Conservation (phyloP, 2,888 invertebrate species). For the Gymnosoma rotundatum region DNA sequence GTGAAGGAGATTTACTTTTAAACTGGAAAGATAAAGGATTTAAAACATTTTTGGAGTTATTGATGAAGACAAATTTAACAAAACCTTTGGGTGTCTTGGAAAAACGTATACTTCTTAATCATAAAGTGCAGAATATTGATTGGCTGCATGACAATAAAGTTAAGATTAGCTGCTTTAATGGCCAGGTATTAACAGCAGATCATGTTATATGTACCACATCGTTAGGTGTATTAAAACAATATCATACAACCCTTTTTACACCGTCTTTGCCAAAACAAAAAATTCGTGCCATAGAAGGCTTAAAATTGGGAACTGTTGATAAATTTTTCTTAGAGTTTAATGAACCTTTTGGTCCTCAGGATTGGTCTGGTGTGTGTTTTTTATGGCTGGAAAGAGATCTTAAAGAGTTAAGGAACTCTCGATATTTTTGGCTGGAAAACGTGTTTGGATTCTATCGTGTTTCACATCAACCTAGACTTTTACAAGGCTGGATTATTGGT, state of each 20-base stretch:
- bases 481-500: slow-evolving; percentile 85
- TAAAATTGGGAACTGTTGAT: slow-evolving; percentile 85
- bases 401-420: slow-evolving; percentile 77
- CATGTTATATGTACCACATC: slow-evolving; percentile 83
- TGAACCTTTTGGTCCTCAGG: slow-evolving; percentile 41
- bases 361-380: slow-evolving; percentile 82
- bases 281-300: slow-evolving; percentile 82
- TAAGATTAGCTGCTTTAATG: slow-evolving; percentile 60
- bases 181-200: slow-evolving; percentile 65
- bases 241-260: slow-evolving; percentile 79
- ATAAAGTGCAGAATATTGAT: slow-evolving; percentile 64
- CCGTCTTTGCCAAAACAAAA: slow-evolving; percentile 83
- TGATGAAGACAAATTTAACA: slow-evolving; percentile 82
- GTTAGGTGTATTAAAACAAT: slow-evolving; percentile 84
- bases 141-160: slow-evolving; percentile 42
- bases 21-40: slow-evolving; percentile 90
- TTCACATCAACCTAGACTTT: slow-evolving; percentile 77
- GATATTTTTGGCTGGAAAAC: slow-evolving; percentile 70
- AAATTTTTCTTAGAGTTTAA: slow-evolving; percentile 85
- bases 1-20: slow-evolving; percentile 87
- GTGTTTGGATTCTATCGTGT: slow-evolving; percentile 71
- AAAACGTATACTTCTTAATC: slow-evolving; percentile 71
- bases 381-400: slow-evolving; percentile 75
- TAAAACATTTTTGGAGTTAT: slow-evolving; percentile 86
- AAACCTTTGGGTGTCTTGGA: slow-evolving; percentile 77